Base-by-base conservation (phyloP, 2,797 vertebrate genomes). In the Glossophaga mutica region DNA sequence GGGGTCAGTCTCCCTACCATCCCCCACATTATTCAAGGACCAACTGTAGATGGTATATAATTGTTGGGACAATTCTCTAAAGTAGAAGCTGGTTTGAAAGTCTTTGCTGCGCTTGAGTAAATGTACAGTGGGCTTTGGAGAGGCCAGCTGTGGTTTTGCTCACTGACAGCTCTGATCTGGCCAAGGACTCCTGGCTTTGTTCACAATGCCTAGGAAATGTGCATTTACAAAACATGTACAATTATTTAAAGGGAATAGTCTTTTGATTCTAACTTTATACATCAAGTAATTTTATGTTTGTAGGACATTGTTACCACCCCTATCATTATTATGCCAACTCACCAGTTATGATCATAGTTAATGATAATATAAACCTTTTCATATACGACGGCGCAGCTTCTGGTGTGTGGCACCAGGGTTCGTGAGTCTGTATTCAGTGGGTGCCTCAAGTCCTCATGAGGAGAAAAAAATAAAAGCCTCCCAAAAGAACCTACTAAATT, bases 401-500 rank as follows among this genome's bases (percentile, higher is more conserved):
- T 59, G 73, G 37, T 26, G 34, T 62, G 8, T 83, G 74, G 39
- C 70, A 50, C 6, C 6, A 34, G 71, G 9, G 39, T 71, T 97
- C 94, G 93, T 97, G 97, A 97, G 98, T 98, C 98, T 97, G 94
- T 97, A 94, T 97, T 98, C 96, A 95, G 96, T 57, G 96, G 96
- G 91, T 96, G 48, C 95, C 92, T 37, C 74, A 42, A 96, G 85
- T 92, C 92, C 86, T 95, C 34, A 82, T 97, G 3, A 44, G 94
- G 89, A 97, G 91, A 65, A 21, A 71, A n/a, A 97, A 93, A 67
- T 34, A 95, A 96, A 97, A 97, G n/a, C 87, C 96, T 98, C 97
- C 94, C 95, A 90, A 97, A 97, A 97, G 96, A 95, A 82, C 96
- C 96, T 97, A 79, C 94, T 98, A 98, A 98, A 98, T 98, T 93